Evolutionary conservation across 2,888 invertebrate species (phyloP).

Genomic region (Heliconius ismenius): DNA sequence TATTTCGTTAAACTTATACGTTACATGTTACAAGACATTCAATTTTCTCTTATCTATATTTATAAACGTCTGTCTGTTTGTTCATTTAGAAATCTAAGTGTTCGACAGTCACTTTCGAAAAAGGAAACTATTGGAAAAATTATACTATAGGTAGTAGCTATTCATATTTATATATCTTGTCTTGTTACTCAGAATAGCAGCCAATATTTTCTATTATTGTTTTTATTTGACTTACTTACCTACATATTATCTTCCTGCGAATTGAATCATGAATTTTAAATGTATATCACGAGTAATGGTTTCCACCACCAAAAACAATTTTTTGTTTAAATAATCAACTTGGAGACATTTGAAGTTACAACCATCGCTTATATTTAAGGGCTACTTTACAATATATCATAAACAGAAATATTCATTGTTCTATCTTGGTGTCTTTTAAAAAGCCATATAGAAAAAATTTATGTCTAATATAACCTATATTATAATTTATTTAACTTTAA

Average conservation of each 20-base stretch:
- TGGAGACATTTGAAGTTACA: too few species aligned
- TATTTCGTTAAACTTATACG: conserved; percentile 7
- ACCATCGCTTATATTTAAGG: too few species aligned
- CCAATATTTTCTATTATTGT: neutral
- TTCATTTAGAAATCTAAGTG: conserved; percentile 38
- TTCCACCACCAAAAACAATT: neutral
- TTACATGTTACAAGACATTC: conserved; percentile 28
- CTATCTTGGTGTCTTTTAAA: neutral
- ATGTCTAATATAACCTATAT: too few species aligned
- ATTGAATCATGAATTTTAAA: too few species aligned
- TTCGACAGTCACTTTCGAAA: conserved; percentile 30
- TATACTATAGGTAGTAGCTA: neutral
- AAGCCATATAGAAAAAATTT: neutral
- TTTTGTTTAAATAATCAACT: neutral
- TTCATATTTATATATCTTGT: conserved; percentile 5
- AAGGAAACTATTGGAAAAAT: conserved; percentile 19
- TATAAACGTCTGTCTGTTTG: conserved; percentile 36
- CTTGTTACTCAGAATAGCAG: neutral
- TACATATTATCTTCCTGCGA: too few species aligned
- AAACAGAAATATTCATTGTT: neutral
- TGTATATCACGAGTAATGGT: neutral
- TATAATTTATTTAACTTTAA: neutral
- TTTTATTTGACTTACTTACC: neutral
- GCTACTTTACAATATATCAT: neutral
- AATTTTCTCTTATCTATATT: conserved; percentile 40